Conservation (phyloP, 1,140 invertebrate species). For the Sycophila sp. region DNA sequence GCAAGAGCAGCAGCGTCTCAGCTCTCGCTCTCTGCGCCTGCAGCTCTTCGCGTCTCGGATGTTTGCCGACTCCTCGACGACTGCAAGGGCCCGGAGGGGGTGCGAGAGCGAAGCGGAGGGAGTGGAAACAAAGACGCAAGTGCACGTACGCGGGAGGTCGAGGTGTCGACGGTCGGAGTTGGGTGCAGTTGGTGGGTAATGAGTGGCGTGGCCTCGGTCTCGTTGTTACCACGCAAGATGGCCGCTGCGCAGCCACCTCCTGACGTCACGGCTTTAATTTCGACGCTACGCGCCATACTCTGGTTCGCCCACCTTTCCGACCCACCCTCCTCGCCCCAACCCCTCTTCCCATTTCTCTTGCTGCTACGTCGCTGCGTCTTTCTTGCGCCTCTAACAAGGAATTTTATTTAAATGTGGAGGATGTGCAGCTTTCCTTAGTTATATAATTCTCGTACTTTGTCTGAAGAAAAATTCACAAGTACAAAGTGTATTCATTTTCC, state of each 20-base stretch:
- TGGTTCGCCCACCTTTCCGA: neutral
- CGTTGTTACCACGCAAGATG: constrained; percentile 25
- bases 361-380: no score
- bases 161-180: constrained; percentile 25
- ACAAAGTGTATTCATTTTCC: no score
- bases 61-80: constrained; percentile 37
- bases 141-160: neutral
- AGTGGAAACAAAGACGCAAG: neutral
- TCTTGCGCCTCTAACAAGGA: no score
- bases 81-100: constrained; percentile 6
- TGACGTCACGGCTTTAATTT: constrained; percentile 16
- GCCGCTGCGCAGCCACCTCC: constrained; percentile 6
- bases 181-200: constrained; percentile 40
- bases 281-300: neutral
- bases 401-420: no score
- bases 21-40: no score
- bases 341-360: no score
- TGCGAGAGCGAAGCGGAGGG: neutral
- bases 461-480: no score
- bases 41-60: no score
- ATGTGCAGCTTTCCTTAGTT: no score
- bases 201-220: constrained; percentile 13
- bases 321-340: neutral
- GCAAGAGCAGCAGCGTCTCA: no score
- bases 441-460: no score